These are phyloP conservation scores for Gymnoscopelus braueri DNA, from an alignment of 2,797 vertebrate genomes.

Conservation along the genomic window DNA sequence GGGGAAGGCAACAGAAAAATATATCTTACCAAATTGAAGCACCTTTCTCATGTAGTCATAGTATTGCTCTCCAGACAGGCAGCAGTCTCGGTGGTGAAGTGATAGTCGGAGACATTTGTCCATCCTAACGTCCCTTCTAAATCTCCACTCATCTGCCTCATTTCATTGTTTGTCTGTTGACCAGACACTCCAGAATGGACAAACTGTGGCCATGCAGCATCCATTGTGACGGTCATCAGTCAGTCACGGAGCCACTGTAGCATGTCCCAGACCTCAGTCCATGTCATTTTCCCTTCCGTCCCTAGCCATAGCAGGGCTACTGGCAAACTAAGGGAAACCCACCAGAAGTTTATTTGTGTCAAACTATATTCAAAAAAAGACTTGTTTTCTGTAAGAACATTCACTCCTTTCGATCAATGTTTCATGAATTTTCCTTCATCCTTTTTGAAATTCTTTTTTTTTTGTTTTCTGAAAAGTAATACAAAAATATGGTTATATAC, in stretches of 20 bases:
- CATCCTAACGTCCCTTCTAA: conserved; percentile 28
- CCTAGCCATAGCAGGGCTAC: conserved; percentile 57
- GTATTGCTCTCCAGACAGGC: conserved; percentile 47
- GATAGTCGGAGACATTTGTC: conserved; percentile 20
- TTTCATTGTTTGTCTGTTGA: conserved; percentile 29
- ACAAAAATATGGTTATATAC: conserved; percentile 82
- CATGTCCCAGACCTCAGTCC: conserved; percentile 48
- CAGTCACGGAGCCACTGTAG: conserved; percentile 54
- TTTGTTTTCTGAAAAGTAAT: conserved; percentile 71
- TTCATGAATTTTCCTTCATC: conserved; percentile 80
- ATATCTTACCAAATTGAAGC: conserved; percentile 55
- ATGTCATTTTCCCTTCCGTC: conserved; percentile 50
- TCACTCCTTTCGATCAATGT: conserved; percentile 68
- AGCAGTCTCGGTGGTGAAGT: conserved; percentile 32
- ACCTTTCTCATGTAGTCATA: conserved; percentile 34
- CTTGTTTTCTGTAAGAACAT: conserved; percentile 73
- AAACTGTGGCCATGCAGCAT: conserved; percentile 38
- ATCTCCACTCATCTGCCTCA: conserved; percentile 22
- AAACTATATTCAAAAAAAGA: conserved; percentile 60
- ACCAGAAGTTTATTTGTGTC: conserved; percentile 55
- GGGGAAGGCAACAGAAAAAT: not conserved
- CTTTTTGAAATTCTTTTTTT: conserved; percentile 59
- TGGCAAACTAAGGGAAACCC: conserved; percentile 67
- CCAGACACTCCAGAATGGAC: conserved; percentile 47
- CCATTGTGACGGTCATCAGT: conserved; percentile 54